Conservation (phyloP, 1,140 invertebrate genomes). For the Mactra quadrangularis region DNA sequence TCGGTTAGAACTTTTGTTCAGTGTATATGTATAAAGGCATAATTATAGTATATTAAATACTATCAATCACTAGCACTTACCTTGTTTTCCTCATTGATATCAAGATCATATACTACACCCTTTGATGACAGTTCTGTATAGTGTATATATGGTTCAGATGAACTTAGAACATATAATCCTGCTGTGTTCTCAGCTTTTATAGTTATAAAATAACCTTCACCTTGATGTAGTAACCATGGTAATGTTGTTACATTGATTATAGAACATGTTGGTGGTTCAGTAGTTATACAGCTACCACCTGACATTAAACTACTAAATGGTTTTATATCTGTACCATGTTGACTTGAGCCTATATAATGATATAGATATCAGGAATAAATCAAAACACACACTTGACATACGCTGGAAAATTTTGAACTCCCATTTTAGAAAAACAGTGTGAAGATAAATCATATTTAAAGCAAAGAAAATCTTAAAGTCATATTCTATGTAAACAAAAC, state of each 20-base stretch:
- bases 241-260: slow-evolving; percentile 4
- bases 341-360: slow-evolving; percentile 20
- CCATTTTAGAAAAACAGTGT: too few relatives aligned
- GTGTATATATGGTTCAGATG: slow-evolving; percentile 47
- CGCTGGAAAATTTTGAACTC: too few relatives aligned
- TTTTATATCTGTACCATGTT: slow-evolving; percentile 32
- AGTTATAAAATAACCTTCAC: slow-evolving; percentile 50
- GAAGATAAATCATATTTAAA: too few relatives aligned
- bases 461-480: too few relatives aligned
- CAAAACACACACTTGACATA: too few relatives aligned
- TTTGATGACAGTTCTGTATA: slow-evolving; percentile 37
- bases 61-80: too few relatives aligned
- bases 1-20: too few relatives aligned
- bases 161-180: slow-evolving; percentile 24
- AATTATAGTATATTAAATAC: too few relatives aligned
- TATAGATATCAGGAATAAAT: too few relatives aligned
- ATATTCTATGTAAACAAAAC: too few relatives aligned
- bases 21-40: too few relatives aligned
- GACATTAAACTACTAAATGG: slow-evolving; percentile 7
- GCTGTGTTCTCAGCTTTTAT: slow-evolving; percentile 50
- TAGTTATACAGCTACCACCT: background rate
- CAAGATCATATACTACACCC: slow-evolving; percentile 58
- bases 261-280: slow-evolving; percentile 40
- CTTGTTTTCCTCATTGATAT: background rate
- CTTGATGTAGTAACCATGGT: slow-evolving; percentile 54